These are phyloP conservation scores for Chrysaora quinquecirrha DNA, from an alignment of 30 jellyfish, hydroid and myxozoan genomes.

Conservation along the genomic window DNA sequence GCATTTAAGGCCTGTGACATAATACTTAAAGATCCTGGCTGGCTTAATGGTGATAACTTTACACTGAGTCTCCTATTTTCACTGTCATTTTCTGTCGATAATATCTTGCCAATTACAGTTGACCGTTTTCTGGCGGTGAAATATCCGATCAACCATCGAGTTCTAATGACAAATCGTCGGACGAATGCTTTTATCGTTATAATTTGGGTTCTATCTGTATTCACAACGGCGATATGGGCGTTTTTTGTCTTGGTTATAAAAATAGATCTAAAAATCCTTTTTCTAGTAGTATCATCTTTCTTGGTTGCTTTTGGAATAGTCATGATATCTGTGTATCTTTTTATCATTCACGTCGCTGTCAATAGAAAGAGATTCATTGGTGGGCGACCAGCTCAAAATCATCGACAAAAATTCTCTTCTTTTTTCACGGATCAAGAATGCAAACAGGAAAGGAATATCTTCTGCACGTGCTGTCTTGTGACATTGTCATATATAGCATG, in stretches of 20 bases:
- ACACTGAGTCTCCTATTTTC: constrained; percentile 7
- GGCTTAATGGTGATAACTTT: background rate
- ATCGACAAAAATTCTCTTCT: background rate
- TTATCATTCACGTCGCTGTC: background rate
- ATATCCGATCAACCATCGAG: constrained; percentile 24
- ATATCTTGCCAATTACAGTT: constrained; percentile 26
- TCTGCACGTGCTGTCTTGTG: constrained; percentile 33
- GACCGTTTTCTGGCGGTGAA: constrained; percentile 38
- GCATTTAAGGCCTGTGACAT: background rate
- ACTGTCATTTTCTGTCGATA: constrained; percentile 5
- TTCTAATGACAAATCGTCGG: background rate
- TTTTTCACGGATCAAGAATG: background rate
- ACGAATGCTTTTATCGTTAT: background rate
- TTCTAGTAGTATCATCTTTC: background rate
- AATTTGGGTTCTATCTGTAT: constrained; percentile 6
- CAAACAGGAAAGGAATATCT: constrained; percentile 22
- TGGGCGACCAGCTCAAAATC: background rate
- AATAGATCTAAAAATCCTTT: background rate
- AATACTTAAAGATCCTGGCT: background rate
- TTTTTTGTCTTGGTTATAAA: background rate
- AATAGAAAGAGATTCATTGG: background rate
- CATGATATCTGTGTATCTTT: background rate
- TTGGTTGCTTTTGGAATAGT: background rate
- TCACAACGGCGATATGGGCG: background rate
- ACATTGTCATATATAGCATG: constrained; percentile 47